Conservation (phyloP, 2,888 invertebrate genomes). For the Pantelozetes paolii region DNA sequence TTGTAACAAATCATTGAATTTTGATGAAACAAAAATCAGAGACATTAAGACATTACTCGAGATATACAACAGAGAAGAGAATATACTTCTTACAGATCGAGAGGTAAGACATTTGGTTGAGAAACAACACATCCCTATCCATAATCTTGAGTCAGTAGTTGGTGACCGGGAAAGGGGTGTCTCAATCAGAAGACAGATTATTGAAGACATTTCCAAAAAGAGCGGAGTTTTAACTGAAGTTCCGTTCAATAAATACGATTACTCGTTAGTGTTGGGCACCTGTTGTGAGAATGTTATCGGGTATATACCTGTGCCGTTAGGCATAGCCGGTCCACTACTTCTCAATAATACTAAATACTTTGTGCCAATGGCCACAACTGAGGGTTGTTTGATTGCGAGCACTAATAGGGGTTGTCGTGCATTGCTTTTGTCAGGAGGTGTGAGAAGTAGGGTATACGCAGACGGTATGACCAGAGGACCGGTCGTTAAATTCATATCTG, state of each 20-base stretch:
- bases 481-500: conserved; percentile 73
- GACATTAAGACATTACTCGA: conserved; percentile 10
- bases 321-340: conserved; percentile 86
- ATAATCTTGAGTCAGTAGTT: conserved; percentile 78
- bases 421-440: conserved; percentile 63
- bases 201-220: conserved; percentile 53
- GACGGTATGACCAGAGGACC: conserved; percentile 98
- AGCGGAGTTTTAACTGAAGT: conserved; percentile 58
- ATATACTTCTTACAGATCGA: conserved; percentile 63
- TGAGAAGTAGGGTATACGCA: conserved; percentile 74
- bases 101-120: conserved; percentile 79
- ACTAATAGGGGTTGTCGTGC: conserved; percentile 95
- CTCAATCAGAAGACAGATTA: conserved; percentile 67
- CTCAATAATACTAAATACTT: conserved; percentile 73
- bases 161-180: conserved; percentile 81
- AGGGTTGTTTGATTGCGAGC: conserved; percentile 94
- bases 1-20: too few species aligned
- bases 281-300: conserved; percentile 99
- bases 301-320: conserved; percentile 90
- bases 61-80: conserved; percentile 37
- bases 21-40: conserved; percentile 6
- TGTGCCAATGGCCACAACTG: conserved; percentile 98
- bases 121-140: conserved; percentile 72
- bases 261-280: conserved; percentile 76
- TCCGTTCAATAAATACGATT: conserved; percentile 82